Conservation (phyloP, 2,113 vertebrate genomes). For the Hydrolagus affinis region DNA sequence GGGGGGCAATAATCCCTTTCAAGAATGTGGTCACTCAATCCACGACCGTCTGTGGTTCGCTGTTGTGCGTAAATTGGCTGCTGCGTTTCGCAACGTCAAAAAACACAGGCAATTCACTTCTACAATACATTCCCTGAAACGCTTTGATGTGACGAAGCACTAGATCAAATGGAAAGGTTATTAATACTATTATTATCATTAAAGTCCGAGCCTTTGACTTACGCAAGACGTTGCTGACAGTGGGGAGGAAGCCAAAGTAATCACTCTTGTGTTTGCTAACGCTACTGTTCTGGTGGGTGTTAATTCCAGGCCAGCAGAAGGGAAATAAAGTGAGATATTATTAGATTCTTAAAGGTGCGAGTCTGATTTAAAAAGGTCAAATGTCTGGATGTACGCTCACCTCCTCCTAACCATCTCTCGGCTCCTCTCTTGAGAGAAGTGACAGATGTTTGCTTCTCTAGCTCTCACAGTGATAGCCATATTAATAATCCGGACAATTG, state of each 20-base stretch:
- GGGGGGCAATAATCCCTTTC: too few species aligned
- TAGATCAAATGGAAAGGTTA: too few species aligned
- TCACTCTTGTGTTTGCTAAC: background rate
- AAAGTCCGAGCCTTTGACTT: background rate
- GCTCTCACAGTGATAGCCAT: too few species aligned
- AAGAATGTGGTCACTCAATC: too few species aligned
- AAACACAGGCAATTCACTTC: too few species aligned
- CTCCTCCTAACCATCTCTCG: background rate
- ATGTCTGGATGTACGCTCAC: background rate
- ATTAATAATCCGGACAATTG: too few species aligned
- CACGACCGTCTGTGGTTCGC: too few species aligned
- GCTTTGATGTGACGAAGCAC: too few species aligned
- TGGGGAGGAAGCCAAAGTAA: background rate
- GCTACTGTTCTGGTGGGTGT: background rate
- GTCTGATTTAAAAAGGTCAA: background rate
- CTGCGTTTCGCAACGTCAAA: too few species aligned
- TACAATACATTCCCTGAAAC: too few species aligned
- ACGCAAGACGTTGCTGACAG: background rate
- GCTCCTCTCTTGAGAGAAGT: background rate
- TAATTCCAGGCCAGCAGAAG: background rate
- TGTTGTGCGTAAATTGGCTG: too few species aligned
- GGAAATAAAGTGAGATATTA: background rate
- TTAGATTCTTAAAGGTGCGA: background rate
- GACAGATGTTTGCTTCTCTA: background rate
- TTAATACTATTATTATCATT: too few species aligned